A percentile compares a stretch with the other conserved stretches of the same genome.
Conservation (phyloP, 2,797 vertebrate species). For the Anas georgica region DNA sequence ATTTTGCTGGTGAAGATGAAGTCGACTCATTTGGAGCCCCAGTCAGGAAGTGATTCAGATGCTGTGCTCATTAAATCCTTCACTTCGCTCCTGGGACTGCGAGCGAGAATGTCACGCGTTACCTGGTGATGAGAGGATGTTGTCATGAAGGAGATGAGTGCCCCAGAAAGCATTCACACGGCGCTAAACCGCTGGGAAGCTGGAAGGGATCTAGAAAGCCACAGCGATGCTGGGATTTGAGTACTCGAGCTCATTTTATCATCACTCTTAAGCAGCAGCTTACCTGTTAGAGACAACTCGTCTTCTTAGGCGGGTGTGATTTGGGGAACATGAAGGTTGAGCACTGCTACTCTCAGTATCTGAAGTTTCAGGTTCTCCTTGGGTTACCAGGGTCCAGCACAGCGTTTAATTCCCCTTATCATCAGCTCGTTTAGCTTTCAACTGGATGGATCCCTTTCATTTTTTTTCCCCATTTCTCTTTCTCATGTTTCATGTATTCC, state of each 20-base stretch:
- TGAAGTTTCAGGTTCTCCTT: conserved; percentile 38
- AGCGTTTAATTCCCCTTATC: conserved; percentile 54
- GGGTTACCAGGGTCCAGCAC: not conserved
- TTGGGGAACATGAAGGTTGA: not conserved
- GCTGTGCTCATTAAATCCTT: conserved; percentile 61
- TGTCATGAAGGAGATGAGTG: conserved; percentile 23
- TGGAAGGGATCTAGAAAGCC: not conserved
- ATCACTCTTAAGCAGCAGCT: not conserved
- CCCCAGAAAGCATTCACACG: conserved; percentile 38
- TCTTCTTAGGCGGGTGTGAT: not conserved
- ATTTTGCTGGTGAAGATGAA: conserved; percentile 4
- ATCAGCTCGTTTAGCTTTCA: conserved; percentile 1
- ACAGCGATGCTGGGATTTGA: not conserved
- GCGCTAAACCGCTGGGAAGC: conserved; percentile 21
- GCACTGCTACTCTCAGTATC: not conserved
- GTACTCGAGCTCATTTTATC: not conserved
- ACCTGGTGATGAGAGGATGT: conserved; percentile 61
- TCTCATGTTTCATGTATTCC: conserved; percentile 34
- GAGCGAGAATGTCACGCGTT: conserved; percentile 48
- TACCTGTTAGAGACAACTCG: not conserved
- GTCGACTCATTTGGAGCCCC: conserved; percentile 44
- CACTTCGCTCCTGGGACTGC: conserved; percentile 41
- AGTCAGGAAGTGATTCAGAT: conserved; percentile 61
- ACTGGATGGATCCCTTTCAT: not conserved
- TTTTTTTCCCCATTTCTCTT: not conserved